phyloP scores from a whole-genome alignment of 2,888 invertebrate species.

The Dynastes tityus region DNA sequence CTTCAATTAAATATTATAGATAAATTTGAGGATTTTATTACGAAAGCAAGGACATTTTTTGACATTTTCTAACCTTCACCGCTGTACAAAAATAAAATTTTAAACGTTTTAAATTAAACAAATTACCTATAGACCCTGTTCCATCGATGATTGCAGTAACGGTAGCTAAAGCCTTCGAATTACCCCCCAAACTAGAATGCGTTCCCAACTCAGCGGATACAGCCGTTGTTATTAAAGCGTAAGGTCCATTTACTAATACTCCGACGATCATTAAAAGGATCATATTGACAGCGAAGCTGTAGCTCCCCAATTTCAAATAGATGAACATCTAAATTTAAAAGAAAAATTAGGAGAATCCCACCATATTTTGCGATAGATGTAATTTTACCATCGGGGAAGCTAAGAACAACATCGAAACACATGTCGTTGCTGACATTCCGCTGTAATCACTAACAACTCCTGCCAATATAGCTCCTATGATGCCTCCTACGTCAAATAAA shows the following conservation, averaged over 20 bases:
- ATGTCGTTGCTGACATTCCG: conserved; percentile 91
- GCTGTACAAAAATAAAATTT: too few species aligned
- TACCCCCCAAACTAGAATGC: conserved; percentile 87
- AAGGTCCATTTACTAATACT: conserved; percentile 94
- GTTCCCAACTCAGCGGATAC: conserved; percentile 96
- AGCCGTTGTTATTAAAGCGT: conserved; percentile 96
- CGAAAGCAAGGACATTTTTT: too few species aligned
- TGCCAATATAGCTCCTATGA: conserved; percentile 89
- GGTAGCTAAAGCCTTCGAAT: conserved; percentile 92
- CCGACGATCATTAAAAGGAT: conserved; percentile 83
- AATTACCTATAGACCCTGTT: conserved; percentile 87
- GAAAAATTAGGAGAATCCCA: not conserved
- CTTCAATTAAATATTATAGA: too few species aligned
- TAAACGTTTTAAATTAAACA: too few species aligned
- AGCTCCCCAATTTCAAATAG: conserved; percentile 83
- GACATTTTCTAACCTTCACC: too few species aligned
- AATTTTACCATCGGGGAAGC: conserved; percentile 86
- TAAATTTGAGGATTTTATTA: too few species aligned
- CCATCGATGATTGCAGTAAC: conserved; percentile 99
- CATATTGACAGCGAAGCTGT: conserved; percentile 77
- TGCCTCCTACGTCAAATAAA: conserved; percentile 92
- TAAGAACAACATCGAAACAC: conserved; percentile 83
- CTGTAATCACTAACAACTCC: conserved; percentile 89
- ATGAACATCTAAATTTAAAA: conserved; percentile 78
- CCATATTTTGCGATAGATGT: not conserved